A percentile compares a stretch with the other conserved stretches of the same genome.
These are phyloP conservation scores for Drosophila truncata DNA, from an alignment of 1,140 invertebrate genomes.

Conservation along the genomic window DNA sequence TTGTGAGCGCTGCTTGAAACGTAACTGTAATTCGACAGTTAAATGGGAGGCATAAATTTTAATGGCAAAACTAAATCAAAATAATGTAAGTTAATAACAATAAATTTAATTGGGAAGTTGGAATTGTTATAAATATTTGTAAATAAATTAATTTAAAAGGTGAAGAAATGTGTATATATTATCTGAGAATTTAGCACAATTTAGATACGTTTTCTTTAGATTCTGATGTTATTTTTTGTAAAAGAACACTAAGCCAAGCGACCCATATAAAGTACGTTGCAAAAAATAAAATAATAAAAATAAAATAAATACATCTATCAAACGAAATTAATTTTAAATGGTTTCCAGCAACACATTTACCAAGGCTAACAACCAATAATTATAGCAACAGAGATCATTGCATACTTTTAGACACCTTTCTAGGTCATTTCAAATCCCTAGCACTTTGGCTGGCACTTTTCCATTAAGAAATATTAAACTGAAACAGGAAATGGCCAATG, in stretches of 20 bases:
- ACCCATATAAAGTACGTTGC: no score
- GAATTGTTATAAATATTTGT: not conserved
- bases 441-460: not conserved
- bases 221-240: no score
- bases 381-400: not conserved
- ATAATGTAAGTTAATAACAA: constrained; percentile 6
- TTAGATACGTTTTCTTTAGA: no score
- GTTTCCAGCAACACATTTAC: not conserved
- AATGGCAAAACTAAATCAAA: constrained; percentile 4
- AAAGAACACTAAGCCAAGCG: no score
- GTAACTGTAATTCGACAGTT: constrained; percentile 9
- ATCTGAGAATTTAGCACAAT: no score
- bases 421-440: not conserved
- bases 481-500: not conserved
- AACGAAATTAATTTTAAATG: not conserved
- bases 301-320: no score
- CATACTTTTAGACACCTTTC: not conserved
- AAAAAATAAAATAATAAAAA: no score
- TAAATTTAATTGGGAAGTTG: not conserved
- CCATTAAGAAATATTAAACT: constrained; percentile 5
- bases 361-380: not conserved
- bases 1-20: not conserved
- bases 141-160: not conserved
- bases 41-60: not conserved
- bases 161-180: no score